Percentiles rank a stretch among this genome's conserved stretches.
These are phyloP conservation scores for Apoda limacodes DNA, from an alignment of 2,888 invertebrate genomes.

Conservation along the genomic window DNA sequence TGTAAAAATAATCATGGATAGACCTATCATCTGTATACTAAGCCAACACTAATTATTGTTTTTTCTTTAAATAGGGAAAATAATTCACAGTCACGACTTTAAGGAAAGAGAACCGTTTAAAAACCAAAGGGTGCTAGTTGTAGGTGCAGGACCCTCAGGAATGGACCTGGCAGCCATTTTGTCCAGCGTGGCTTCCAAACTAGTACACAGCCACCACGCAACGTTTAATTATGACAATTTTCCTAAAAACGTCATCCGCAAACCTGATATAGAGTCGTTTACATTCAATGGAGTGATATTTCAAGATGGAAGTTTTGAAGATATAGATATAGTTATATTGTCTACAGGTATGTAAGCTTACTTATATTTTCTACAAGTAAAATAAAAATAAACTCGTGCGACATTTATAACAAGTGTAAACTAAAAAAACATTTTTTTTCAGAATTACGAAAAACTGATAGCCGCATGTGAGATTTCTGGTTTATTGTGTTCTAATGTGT, in stretches of 20 bases:
- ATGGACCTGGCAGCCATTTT: conserved; percentile 78
- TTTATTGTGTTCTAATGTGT: no score
- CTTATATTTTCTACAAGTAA: not conserved
- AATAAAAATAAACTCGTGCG: no score
- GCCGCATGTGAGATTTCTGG: no score
- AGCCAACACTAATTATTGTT: no score
- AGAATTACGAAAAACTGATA: no score
- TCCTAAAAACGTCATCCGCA: conserved; percentile 61
- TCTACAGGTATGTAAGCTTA: conserved; percentile 76
- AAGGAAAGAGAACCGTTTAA: conserved; percentile 71
- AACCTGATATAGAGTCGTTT: conserved; percentile 63
- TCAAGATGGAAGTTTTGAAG: conserved; percentile 68
- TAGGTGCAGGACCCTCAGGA: conserved; percentile 82
- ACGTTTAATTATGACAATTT: conserved; percentile 55
- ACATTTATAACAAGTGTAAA: no score
- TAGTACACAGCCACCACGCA: conserved; percentile 68
- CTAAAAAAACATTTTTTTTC: no score
- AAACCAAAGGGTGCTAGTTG: conserved; percentile 70
- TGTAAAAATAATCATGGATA: no score
- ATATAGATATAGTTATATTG: conserved; percentile 74
- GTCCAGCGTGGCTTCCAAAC: conserved; percentile 49
- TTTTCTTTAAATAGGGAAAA: conserved; percentile 68
- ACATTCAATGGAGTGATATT: conserved; percentile 65
- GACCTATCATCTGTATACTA: no score
- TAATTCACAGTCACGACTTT: conserved; percentile 82